Evolutionary conservation across 2,797 vertebrate genomes (phyloP).

Genomic region (Huso huso): DNA sequence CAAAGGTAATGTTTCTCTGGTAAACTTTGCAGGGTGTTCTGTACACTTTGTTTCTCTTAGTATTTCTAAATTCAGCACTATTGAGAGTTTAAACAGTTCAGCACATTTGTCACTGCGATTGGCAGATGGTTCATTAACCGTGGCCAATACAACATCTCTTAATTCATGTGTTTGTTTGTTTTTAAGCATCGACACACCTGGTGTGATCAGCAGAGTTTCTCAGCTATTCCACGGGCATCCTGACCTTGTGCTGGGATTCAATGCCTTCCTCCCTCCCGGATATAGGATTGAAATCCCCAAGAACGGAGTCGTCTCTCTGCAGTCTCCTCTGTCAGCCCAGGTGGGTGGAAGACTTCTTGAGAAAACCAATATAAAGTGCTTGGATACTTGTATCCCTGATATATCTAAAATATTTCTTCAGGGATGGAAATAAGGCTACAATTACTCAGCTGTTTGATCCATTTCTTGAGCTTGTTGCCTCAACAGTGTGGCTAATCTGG

Average conservation of each 20-base stretch:
- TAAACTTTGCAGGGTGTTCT: not conserved
- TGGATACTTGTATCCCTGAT: no score
- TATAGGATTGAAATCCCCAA: slow-evolving; percentile 97
- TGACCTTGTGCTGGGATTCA: slow-evolving; percentile 92
- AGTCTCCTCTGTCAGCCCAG: slow-evolving; percentile 79
- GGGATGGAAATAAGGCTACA: no score
- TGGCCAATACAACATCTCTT: not conserved
- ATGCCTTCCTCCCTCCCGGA: slow-evolving; percentile 90
- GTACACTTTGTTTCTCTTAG: not conserved
- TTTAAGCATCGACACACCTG: slow-evolving; percentile 90
- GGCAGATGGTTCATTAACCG: no score
- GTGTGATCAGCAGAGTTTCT: slow-evolving; percentile 91
- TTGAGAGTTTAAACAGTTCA: no score
- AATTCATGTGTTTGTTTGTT: slow-evolving; percentile 17
- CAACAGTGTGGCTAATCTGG: not conserved
- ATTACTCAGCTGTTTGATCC: no score
- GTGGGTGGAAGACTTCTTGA: slow-evolving; percentile 45
- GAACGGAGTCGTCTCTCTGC: slow-evolving; percentile 84
- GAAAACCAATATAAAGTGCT: no score
- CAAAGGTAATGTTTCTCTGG: not conserved
- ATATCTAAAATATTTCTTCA: no score
- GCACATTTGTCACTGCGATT: no score
- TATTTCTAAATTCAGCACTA: no score
- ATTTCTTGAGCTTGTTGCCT: no score
- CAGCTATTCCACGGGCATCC: slow-evolving; percentile 95